A percentile compares a stretch with the other conserved stretches of the same genome.
Conservation (phyloP, 2,797 vertebrate genomes). For the Anomalospiza imberbis region DNA sequence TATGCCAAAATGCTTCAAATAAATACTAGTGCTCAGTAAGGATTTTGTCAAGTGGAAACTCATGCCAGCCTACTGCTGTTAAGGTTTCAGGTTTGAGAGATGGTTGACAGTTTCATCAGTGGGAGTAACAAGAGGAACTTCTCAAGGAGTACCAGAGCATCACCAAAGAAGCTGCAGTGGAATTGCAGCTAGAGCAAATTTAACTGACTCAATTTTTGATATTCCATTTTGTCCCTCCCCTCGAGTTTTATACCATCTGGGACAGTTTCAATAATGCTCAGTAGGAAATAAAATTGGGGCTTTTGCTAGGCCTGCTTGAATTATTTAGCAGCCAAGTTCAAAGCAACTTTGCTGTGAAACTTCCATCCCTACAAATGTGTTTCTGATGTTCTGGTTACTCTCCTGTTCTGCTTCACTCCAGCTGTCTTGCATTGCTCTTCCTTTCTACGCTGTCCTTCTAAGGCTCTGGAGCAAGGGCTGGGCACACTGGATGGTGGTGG, state of each 20-base stretch:
- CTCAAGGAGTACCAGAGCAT: background rate
- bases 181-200: background rate
- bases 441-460: background rate
- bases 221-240: background rate
- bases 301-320: background rate
- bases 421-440: background rate
- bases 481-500: no score
- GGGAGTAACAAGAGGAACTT: background rate
- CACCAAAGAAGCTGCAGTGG: background rate
- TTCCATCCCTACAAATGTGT: background rate
- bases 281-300: background rate
- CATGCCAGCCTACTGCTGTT: background rate
- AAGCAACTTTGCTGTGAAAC: background rate
- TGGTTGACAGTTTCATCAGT: background rate
- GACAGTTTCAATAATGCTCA: background rate
- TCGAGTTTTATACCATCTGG: background rate
- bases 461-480: background rate
- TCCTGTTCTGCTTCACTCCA: background rate
- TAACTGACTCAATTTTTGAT: background rate
- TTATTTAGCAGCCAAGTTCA: background rate
- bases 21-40: background rate
- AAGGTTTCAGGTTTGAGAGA: background rate
- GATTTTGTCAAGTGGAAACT: background rate
- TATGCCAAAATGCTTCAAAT: background rate
- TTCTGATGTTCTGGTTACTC: background rate